Evolutionary conservation across 2,113 vertebrate species (phyloP).

Genomic region (Cheilinus undulatus): DNA sequence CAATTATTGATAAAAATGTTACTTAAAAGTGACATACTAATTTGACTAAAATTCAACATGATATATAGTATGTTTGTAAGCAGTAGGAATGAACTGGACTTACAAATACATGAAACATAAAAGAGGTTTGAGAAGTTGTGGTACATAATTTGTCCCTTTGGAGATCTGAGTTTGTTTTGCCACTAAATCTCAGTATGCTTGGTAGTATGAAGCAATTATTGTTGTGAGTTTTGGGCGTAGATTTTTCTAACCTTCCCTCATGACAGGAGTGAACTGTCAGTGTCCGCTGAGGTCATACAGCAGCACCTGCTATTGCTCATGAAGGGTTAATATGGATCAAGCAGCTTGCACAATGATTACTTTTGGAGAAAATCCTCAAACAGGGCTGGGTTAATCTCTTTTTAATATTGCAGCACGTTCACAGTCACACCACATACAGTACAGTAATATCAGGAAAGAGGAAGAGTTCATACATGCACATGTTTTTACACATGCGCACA

Average conservation of each 20-base stretch:
- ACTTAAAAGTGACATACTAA: too few relatives aligned
- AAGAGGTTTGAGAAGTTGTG: not conserved
- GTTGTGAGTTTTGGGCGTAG: not conserved
- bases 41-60: too few relatives aligned
- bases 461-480: conserved; percentile 27
- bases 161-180: not conserved
- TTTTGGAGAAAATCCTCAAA: conserved; percentile 72
- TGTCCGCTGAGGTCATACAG: not conserved
- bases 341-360: conserved; percentile 64
- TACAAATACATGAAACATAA: not conserved
- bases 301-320: conserved; percentile 38
- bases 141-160: too few relatives aligned
- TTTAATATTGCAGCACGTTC: conserved; percentile 63
- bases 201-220: not conserved
- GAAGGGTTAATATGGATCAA: conserved; percentile 50
- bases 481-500: conserved; percentile 6
- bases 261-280: not conserved
- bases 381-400: conserved; percentile 67
- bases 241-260: conserved; percentile 19
- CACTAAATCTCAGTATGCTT: not conserved
- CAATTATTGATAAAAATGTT: too few relatives aligned
- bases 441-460: conserved; percentile 38
- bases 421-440: conserved; percentile 32
- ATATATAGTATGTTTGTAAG: too few relatives aligned
- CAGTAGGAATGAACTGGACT: too few relatives aligned